Evolutionary conservation across 2,888 invertebrate species (phyloP), one percentile per base, ranked within the genome.

Genomic region (Aspidiotus rigidus): DNA sequence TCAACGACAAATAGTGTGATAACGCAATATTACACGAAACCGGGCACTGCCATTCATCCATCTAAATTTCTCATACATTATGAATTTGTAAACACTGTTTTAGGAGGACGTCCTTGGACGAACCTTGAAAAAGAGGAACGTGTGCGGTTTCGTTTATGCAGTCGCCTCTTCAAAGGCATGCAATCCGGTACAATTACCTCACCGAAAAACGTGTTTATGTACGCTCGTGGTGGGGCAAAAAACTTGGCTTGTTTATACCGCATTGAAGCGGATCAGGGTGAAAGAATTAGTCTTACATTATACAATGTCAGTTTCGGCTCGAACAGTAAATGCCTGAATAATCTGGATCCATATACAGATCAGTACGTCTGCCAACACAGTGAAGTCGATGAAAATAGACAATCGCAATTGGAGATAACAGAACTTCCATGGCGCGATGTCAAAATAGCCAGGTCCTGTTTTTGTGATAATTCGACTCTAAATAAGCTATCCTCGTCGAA

Each of bases 21-120:
- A 70, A 72, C 78, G 62, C 76, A 77, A 57, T 77, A 77, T 70
- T 72, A 71, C 69, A 63, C 72, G 60, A 67, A 66, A 70, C 72
- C 79, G 80, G 89, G 91, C 49, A 91, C 90, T 1, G 90, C 90
- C 2, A 83, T 91, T 13, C 89, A 90, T 75, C 90, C 89, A 7
- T 85, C 87, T 3, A 82, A 83, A 9, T 89, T 89, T 77, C 80
- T 84, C 76, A 78, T 75, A 62, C 87, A 88, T 74, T 91, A 90
- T 77, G 91, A 91, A 78, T 91, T 91, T 76, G 84, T 91, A 28
- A 90, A 91, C 76, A 90, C 90, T 2, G 81, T 87, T 55, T 82
- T 89, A 72, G 87, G 86, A 42, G 90, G 90, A 13, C 84, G 84
- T 71, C 79, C 82, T 9, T 84, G 86, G 83, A 79, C 82, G 1